Evolutionary conservation across 30 jellyfish, hydroid and myxozoan species (phyloP).

Genomic region (Catostylus mosaicus): DNA sequence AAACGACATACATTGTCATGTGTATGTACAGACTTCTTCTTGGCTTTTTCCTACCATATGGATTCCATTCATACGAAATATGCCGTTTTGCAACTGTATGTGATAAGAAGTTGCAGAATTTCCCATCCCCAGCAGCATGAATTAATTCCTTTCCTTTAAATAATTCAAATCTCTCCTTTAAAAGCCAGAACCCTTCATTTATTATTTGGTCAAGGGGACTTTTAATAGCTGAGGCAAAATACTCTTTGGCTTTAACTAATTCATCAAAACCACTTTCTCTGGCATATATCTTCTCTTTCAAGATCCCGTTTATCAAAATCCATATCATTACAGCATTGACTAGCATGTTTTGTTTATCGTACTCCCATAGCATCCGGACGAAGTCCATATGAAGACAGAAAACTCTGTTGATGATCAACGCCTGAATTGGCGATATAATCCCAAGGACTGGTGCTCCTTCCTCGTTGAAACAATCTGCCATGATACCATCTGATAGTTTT

Average conservation of each 20-base stretch:
- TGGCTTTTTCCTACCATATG: too few relatives aligned
- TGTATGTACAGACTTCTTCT: not conserved
- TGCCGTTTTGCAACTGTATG: not conserved
- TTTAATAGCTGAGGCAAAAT: not conserved
- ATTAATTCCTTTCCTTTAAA: not conserved
- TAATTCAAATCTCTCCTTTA: too few relatives aligned
- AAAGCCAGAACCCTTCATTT: not conserved
- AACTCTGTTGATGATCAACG: constrained; percentile 7
- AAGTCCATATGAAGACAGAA: not conserved
- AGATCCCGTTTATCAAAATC: not conserved
- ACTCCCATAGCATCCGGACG: constrained; percentile 5
- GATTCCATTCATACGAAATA: not conserved
- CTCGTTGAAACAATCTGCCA: not conserved
- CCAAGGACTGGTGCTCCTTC: not conserved
- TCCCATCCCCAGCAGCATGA: constrained; percentile 5
- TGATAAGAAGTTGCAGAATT: not conserved
- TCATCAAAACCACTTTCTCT: not conserved
- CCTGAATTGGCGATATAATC: not conserved
- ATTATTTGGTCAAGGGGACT: not conserved
- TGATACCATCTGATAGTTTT: not conserved
- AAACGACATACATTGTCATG: not conserved
- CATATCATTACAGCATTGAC: constrained; percentile 2
- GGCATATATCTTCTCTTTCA: not conserved
- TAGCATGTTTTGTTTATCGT: not conserved
- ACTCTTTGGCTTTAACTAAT: not conserved